Evolutionary conservation across 2,888 invertebrate species (phyloP), one percentile per base, ranked within the genome.

Genomic region (Anoncus sp.): DNA sequence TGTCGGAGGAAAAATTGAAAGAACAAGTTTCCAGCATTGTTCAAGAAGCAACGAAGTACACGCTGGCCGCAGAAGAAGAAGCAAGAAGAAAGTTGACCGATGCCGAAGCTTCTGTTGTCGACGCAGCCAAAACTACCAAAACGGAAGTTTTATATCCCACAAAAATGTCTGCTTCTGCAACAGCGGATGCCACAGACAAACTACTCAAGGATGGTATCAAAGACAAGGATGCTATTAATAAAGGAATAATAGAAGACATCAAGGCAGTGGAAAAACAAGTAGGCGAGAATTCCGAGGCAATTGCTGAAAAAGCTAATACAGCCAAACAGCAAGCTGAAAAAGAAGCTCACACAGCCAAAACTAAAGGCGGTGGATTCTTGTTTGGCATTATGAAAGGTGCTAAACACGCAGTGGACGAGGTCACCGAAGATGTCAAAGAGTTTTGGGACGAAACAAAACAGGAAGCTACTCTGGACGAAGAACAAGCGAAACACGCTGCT

Each of bases 251-350:
- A 16, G 75, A 62, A 31, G 73, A 66, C 27, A 70, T 75, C 24
- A 47, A 80, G 12, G 24, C 20, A 12, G 35, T 75, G 0, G 67
- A 72, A 62, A 74, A 73, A n/a, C 80, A 79, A 65, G 55, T 79
- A 7, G 53, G 47, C 47, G 67, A 63, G 14, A 47, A 35, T 22
- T 12, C 22, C 14, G 43, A 69, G 9, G 22, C 35, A 49, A 35
- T 82, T 24, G 16, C 27, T 7, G 60, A 77, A 45, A 75, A 72
- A 3, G 69, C 45, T 10, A 66, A 75, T 20, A 43, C 70, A 0
- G 45, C 74, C 10, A 53, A 74, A 14, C 78, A 79, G 22, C 72
- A 84, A 4, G 69, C 80, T 76, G 93, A 87, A 92, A 83, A 71
- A 79, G 79, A 82, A 67, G 63, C 74, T 16, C 69, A 81, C 55